phyloP scores from a whole-genome alignment of 2,797 vertebrate species.

The Sternarchorhynchus goeldii region DNA sequence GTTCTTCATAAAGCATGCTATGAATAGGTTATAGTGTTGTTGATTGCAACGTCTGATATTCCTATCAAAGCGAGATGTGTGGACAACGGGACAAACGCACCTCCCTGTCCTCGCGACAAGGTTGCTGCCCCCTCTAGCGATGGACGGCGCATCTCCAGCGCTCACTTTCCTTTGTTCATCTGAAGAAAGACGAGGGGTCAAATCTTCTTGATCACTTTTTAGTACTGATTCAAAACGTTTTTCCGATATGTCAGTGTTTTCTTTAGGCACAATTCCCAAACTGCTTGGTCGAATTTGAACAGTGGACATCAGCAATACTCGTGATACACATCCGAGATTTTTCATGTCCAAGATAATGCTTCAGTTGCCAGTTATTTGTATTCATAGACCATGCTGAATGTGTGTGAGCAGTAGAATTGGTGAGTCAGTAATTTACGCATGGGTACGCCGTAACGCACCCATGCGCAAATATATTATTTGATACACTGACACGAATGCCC shows the following conservation, averaged over 20 bases:
- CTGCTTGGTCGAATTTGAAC: not conserved
- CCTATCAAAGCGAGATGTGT: not conserved
- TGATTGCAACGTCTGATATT: constrained; percentile 47
- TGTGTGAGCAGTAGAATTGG: not conserved
- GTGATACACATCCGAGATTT: not conserved
- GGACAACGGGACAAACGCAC: constrained; percentile 25
- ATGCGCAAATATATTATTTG: too few species aligned
- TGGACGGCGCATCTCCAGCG: constrained; percentile 52
- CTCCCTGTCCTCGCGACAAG: constrained; percentile 51
- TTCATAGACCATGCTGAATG: not conserved
- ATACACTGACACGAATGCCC: too few species aligned
- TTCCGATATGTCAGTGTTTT: not conserved
- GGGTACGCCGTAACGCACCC: too few species aligned
- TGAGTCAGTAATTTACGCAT: not conserved
- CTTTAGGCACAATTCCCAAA: too few species aligned
- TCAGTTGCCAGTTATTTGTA: not conserved
- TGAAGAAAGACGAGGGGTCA: constrained; percentile 43
- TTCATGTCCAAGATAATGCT: not conserved
- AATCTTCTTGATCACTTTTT: constrained; percentile 14
- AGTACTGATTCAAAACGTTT: not conserved
- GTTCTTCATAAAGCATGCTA: not conserved
- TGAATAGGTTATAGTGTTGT: constrained; percentile 42
- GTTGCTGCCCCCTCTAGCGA: constrained; percentile 80
- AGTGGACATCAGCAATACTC: not conserved
- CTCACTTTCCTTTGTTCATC: constrained; percentile 68